Percentiles rank a stretch among this genome's conserved stretches.
Conservation (phyloP, 1,140 invertebrate genomes). For the Pemphigus obesinymphae region DNA sequence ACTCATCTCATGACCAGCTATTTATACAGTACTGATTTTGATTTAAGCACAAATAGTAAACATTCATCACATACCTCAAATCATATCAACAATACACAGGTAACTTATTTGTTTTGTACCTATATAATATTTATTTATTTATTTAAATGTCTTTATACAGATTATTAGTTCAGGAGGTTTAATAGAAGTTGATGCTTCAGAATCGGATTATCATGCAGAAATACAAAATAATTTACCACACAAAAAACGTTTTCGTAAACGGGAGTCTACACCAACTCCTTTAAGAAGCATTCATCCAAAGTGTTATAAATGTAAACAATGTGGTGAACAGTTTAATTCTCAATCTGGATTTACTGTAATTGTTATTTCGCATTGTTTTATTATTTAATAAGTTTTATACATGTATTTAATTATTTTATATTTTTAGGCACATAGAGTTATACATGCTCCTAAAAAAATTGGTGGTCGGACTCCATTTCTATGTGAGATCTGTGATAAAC, state of each 20-base stretch:
- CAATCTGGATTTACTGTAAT: constrained; percentile 46
- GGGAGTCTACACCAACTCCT: constrained; percentile 48
- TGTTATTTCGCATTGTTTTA: neutral
- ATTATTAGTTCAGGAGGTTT: constrained; percentile 29
- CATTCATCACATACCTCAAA: constrained; percentile 9
- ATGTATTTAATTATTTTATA: neutral
- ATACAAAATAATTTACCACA: constrained; percentile 60
- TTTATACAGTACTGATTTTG: constrained; percentile 31
- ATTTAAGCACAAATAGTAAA: constrained; percentile 16
- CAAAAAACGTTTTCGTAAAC: constrained; percentile 63
- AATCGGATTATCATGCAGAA: constrained; percentile 35
- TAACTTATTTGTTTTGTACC: neutral
- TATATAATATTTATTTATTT: neutral
- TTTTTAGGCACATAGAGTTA: constrained; percentile 7
- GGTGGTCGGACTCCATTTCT: constrained; percentile 51
- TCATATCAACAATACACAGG: constrained; percentile 34
- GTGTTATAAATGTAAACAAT: constrained; percentile 50
- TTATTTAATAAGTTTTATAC: neutral
- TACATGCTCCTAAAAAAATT: constrained; percentile 40
- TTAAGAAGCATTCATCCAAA: constrained; percentile 47
- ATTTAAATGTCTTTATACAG: neutral
- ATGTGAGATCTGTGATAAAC: constrained; percentile 64
- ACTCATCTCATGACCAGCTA: constrained; percentile 34
- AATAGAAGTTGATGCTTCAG: constrained; percentile 34
- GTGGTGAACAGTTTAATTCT: constrained; percentile 50